Evolutionary conservation across 2,888 invertebrate genomes (phyloP), one percentile per base, ranked within the genome.

Genomic region (Celastrina argiolus): DNA sequence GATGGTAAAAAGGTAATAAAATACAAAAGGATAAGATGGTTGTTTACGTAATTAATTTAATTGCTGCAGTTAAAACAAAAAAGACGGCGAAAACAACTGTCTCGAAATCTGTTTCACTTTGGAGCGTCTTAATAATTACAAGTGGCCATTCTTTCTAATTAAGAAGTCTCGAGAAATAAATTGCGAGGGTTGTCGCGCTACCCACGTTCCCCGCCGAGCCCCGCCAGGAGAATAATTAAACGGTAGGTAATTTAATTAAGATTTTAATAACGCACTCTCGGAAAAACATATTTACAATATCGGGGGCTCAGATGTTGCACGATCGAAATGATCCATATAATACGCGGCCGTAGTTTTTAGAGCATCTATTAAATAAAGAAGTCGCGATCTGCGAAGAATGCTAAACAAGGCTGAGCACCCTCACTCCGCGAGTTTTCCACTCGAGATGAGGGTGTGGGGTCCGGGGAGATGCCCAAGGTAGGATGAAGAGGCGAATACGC

Each of bases 131-230:
- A 89, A 89, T 90, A 90, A 91, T 90, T 90, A 88, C 89, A 90
- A 90, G 90, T 91, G 88, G 88, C 90, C 88, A 88, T 91, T 90
- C 87, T 87, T 90, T 90, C 88, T 89, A 90, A 91, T 91, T 91
- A 91, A 89, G 89, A 88, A 88, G 87, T 88, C 89, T 86, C 83
- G 79, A 80, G 86, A 88, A 83, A 89, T 91, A 91, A 91, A 91
- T 88, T 87, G 87, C 79, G 83, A 87, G 88, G 86, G 88, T 81
- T 85, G 88, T 85, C 87, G 45, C 8, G 41, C 39, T 58, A 65
- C 65, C 56, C 58, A 65, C 36, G 26, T 51, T 7, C 28, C 31
- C 58, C 39, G 8, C 61, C 18, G 18, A 39, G 12, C 36, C 39
- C 61, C 22, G 18, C 5, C 61, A 16, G 18, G 61, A 36, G 34